A percentile compares a stretch with the other conserved stretches of the same genome.
These are phyloP conservation scores for Calameuta filiformis DNA, from an alignment of 2,888 invertebrate species.

Conservation along the genomic window DNA sequence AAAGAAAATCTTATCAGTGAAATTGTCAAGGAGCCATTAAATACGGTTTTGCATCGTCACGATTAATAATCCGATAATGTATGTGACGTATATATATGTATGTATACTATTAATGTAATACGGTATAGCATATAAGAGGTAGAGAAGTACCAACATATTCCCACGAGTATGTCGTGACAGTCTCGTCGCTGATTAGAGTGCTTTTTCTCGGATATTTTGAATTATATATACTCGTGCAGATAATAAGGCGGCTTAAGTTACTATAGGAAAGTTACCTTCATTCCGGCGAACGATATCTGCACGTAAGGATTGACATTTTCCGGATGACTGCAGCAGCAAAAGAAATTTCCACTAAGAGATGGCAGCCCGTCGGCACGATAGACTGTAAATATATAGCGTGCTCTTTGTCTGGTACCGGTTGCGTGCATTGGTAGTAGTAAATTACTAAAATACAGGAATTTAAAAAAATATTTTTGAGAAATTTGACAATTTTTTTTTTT, in stretches of 20 bases:
- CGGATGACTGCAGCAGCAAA: constrained; percentile 42
- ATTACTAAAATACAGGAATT: constrained; percentile 68
- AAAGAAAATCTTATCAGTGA: no score
- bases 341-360: constrained; percentile 36
- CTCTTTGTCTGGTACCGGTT: constrained; percentile 67
- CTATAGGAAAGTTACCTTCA: constrained; percentile 65
- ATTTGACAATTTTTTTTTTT: not conserved
- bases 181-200: not conserved
- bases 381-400: constrained; percentile 68
- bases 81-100: not conserved
- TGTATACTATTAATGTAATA: not conserved
- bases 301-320: constrained; percentile 67
- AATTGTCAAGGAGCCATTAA: not conserved
- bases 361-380: constrained; percentile 71
- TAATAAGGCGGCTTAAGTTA: not conserved
- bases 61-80: not conserved
- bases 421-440: constrained; percentile 74
- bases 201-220: not conserved
- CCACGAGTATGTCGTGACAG: not conserved
- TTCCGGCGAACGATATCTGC: constrained; percentile 73
- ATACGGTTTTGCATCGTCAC: not conserved
- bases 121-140: not conserved
- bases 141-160: not conserved
- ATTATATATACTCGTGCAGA: not conserved
- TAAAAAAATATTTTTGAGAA: constrained; percentile 1